phyloP scores from a whole-genome alignment of 2,888 invertebrate species.

The Bibio marci region DNA sequence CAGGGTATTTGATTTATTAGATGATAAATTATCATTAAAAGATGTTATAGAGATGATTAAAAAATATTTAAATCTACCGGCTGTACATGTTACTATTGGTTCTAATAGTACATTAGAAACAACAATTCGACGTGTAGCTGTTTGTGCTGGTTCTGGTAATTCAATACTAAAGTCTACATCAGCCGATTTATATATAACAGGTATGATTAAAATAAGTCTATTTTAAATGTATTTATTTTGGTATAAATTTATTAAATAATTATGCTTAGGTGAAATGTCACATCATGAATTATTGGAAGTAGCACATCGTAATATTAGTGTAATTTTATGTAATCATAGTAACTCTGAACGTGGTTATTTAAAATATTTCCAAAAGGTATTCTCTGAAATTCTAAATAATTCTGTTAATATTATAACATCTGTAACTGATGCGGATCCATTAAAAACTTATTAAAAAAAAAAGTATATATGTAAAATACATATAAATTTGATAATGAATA shows the following conservation, averaged over 20 bases:
- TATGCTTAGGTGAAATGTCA: conserved; percentile 74
- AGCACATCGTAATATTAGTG: conserved; percentile 55
- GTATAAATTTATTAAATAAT: too few relatives aligned
- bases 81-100: conserved; percentile 58
- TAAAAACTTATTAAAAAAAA: conserved; percentile 52
- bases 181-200: conserved; percentile 74
- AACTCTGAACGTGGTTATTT: conserved; percentile 87
- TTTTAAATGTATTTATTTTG: too few relatives aligned
- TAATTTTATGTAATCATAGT: conserved; percentile 82
- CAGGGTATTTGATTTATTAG: conserved; percentile 31
- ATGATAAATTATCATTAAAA: conserved; percentile 31
- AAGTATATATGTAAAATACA: too few relatives aligned
- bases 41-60: conserved; percentile 51
- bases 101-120: conserved; percentile 26
- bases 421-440: conserved; percentile 56
- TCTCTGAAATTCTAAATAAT: conserved; percentile 26
- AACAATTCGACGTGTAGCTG: conserved; percentile 44
- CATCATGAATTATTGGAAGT: conserved; percentile 89
- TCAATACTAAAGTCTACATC: conserved; percentile 51
- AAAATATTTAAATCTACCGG: conserved; percentile 43
- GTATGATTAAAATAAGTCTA: neutral
- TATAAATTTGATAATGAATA: too few relatives aligned
- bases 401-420: conserved; percentile 50
- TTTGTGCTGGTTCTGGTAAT: conserved; percentile 82
- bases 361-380: conserved; percentile 31